Percentiles rank a stretch among this genome's conserved stretches.
Conservation (phyloP, 2,797 vertebrate genomes). For the Acanthis flammea region DNA sequence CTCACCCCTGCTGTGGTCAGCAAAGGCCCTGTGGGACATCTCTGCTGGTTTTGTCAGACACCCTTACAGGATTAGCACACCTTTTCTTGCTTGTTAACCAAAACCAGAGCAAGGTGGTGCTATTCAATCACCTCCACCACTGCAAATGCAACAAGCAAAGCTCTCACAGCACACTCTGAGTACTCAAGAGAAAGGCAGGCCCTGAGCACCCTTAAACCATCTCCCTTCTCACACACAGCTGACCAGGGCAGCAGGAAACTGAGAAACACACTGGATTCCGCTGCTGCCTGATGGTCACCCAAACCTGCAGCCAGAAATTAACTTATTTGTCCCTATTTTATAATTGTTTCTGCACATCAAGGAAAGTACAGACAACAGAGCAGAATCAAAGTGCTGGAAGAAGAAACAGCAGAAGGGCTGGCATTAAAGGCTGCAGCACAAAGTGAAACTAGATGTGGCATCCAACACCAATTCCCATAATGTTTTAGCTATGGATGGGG, state of each 20-base stretch:
- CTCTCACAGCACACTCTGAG: neutral
- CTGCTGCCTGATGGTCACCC: neutral
- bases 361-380: neutral
- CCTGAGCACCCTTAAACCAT: neutral
- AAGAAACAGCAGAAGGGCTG: neutral
- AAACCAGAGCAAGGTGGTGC: neutral
- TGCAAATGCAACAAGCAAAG: neutral
- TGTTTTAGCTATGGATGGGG: neutral
- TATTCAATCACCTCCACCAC: neutral
- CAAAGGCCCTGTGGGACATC: neutral
- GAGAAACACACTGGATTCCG: neutral
- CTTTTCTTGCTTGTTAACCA: slow-evolving; percentile 28
- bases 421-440: neutral
- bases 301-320: neutral
- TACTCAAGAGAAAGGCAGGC: neutral
- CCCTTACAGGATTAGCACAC: neutral
- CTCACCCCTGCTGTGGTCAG: fast-evolving
- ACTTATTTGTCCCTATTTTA: fast-evolving
- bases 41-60: neutral
- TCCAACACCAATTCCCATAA: neutral
- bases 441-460: neutral
- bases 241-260: neutral
- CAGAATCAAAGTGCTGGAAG: neutral
- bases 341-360: neutral
- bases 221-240: neutral